Evolutionary conservation across 2,113 vertebrate species (phyloP), one percentile per base, ranked within the genome.

Genomic region (Ivindomyrus marchei): DNA sequence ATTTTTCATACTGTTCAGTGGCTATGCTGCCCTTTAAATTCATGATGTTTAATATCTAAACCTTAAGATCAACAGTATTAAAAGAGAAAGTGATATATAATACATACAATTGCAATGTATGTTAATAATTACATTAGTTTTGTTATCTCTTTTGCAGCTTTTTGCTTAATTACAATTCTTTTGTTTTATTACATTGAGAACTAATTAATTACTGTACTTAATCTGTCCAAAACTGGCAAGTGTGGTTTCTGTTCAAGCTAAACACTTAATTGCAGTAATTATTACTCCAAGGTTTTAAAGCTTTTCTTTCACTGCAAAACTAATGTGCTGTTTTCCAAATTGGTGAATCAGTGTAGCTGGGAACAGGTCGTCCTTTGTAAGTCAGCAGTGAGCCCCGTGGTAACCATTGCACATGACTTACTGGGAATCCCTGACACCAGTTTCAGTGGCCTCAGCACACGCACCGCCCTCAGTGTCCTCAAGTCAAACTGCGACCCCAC

Each of bases 371-470:
- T 24, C 27, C 46, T 17, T 53, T 19, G 13, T 5, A 17, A 36
- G 7, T 36, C 0, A 11, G 36, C 50, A 13, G 24, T 45, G 58
- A 50, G 11, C 52, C 52, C 42, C 24, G 3, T 52, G n/a, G 47
- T 17, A 19, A 31, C n/a, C 45, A 39, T 1, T 13, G 11, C 0
- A 0, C 0, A 0, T 85, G 19, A 97, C 98, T 97, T 96, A 99
- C 98, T 99, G 89, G 98, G 98, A 89, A 99, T 99, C 91, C 98
- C 98, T 0, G 98, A 99, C 77, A 99, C 98, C 0, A 99, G 97
- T 91, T 99, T 99, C 91, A 99, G 95, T 1, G 98, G 98, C 90
- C 98, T 95, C 2, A 99, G 92, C 89, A 99, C 98, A 89, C 98
- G 94, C 9, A 99, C 98, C 0, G 98, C 98, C 88, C 98, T 94